These are phyloP conservation scores for Bilobella aurantiaca DNA, from an alignment of 1,140 invertebrate genomes.

Conservation along the genomic window DNA sequence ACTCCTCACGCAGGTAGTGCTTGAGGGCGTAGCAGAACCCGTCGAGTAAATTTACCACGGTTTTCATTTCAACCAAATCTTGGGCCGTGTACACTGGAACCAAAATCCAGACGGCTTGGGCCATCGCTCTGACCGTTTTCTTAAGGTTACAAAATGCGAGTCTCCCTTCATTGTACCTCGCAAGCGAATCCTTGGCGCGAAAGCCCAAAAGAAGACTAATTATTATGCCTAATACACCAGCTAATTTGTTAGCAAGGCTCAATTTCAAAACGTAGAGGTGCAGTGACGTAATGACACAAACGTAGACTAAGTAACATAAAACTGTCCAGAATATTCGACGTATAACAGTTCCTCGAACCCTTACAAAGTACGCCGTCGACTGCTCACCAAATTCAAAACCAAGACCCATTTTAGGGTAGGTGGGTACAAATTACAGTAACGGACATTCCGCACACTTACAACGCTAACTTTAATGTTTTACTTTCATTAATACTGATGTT, in stretches of 20 bases:
- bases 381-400: background rate
- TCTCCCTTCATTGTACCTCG: background rate
- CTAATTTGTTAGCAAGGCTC: background rate
- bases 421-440: background rate
- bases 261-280: background rate
- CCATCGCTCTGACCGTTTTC: background rate
- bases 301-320: background rate
- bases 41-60: background rate
- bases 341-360: background rate
- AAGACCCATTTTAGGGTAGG: background rate
- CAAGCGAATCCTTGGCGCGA: background rate
- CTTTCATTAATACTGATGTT: no score
- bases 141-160: background rate
- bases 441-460: no score
- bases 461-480: background rate
- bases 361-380: background rate
- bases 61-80: background rate
- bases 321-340: background rate
- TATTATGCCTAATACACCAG: background rate
- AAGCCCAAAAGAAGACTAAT: background rate
- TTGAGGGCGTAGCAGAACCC: background rate
- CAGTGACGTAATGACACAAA: background rate
- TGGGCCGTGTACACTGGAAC: background rate
- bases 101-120: background rate
- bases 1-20: background rate